Conservation (phyloP, 2,113 vertebrate genomes). For the Myrmecobius fasciatus region DNA sequence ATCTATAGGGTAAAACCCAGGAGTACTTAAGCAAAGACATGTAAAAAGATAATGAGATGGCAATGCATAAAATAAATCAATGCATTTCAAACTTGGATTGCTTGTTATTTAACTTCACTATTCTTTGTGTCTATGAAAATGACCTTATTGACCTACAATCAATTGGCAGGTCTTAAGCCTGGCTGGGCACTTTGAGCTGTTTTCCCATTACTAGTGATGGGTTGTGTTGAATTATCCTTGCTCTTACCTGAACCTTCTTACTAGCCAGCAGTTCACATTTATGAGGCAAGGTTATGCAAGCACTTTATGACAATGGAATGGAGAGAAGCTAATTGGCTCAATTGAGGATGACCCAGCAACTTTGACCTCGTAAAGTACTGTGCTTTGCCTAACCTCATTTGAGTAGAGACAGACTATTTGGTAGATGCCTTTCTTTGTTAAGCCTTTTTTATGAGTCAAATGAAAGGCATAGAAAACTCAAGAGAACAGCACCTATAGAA, state of each 20-base stretch:
- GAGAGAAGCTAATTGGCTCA: neutral
- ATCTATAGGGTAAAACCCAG: neutral
- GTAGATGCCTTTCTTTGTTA: constrained; percentile 10
- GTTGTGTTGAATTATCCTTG: constrained; percentile 1
- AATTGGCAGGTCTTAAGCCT: neutral
- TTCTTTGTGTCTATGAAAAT: constrained; percentile 46
- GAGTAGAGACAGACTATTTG: neutral
- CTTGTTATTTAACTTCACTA: neutral
- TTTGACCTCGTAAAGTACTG: neutral
- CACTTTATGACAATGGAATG: neutral
- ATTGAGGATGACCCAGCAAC: neutral
- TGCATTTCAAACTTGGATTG: neutral
- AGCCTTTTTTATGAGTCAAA: neutral
- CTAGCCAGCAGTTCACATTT: neutral
- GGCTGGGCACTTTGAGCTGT: neutral
- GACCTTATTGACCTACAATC: neutral
- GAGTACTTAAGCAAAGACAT: neutral
- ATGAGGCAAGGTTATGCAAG: neutral
- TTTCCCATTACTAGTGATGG: constrained; percentile 30
- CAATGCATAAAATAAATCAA: neutral
- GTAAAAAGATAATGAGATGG: neutral
- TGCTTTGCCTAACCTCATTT: neutral
- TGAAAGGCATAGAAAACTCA: neutral
- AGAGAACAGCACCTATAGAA: neutral
- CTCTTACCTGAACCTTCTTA: constrained; percentile 16